Percentiles rank a stretch among this genome's conserved stretches.
These are phyloP conservation scores for Heteronetta atricapilla DNA, from an alignment of 2,113 vertebrate species.

Conservation along the genomic window DNA sequence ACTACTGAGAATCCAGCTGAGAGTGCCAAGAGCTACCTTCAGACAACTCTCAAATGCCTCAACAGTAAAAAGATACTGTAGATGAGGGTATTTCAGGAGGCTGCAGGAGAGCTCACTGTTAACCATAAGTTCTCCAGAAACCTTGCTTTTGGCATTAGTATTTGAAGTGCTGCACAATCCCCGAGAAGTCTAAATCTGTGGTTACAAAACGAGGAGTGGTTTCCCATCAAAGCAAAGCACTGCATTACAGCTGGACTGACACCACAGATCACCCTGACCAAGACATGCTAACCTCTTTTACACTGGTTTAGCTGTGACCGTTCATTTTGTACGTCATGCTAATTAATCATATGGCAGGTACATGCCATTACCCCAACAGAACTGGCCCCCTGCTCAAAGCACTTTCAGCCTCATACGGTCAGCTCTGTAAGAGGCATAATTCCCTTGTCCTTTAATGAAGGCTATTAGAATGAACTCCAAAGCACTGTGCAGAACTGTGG, in stretches of 20 bases:
- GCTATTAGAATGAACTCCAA: accelerated
- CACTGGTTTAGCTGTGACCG: background rate
- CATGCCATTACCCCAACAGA: background rate
- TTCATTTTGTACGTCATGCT: background rate
- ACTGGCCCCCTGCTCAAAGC: background rate
- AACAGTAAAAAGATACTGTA: background rate
- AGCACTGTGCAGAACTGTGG: background rate
- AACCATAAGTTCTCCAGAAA: background rate
- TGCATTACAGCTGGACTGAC: background rate
- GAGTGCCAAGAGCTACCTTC: background rate
- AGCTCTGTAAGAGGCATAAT: background rate
- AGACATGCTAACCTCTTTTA: background rate
- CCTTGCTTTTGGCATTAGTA: background rate
- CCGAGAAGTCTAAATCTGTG: background rate
- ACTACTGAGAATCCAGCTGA: background rate
- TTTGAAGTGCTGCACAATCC: background rate
- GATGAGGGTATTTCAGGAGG: background rate
- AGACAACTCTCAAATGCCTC: background rate
- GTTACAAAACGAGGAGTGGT: background rate
- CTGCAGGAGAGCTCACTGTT: background rate
- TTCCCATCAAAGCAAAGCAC: background rate
- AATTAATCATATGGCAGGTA: background rate
- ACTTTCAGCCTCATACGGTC: background rate
- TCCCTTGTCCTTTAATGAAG: background rate
- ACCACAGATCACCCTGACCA: background rate